A percentile compares a stretch with the other conserved stretches of the same genome.
Evolutionary conservation across 2,113 vertebrate genomes (phyloP).

Genomic region (Saccopteryx bilineata): DNA sequence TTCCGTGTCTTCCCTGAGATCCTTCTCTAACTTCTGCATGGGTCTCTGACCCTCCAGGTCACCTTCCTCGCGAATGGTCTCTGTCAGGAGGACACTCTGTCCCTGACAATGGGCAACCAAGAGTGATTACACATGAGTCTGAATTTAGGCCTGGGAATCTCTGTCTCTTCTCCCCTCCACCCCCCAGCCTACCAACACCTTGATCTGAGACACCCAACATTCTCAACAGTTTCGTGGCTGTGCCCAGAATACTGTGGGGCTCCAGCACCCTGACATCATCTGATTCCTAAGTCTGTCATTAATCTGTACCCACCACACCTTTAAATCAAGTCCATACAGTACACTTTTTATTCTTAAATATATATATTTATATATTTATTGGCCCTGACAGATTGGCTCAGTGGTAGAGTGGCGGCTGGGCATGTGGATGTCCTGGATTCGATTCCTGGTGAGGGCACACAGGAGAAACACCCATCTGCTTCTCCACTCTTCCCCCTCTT

Average conservation of each 20-base stretch:
- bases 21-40: not conserved
- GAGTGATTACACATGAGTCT: accelerated
- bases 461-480: too few species aligned
- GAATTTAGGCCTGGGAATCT: accelerated
- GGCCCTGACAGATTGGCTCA: too few species aligned
- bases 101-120: not conserved
- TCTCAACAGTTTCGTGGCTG: too few species aligned
- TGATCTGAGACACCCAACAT: not conserved
- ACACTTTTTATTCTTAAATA: not conserved
- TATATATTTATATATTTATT: too few species aligned
- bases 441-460: too few species aligned
- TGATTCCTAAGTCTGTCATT: too few species aligned
- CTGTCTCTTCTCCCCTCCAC: not conserved
- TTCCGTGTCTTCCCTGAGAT: not conserved
- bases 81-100: not conserved
- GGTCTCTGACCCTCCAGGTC: not conserved
- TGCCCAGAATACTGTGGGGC: too few species aligned
- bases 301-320: accelerated
- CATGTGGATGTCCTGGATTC: too few species aligned
- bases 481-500: too few species aligned
- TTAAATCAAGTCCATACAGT: not conserved
- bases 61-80: not conserved
- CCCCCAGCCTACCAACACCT: too few species aligned
- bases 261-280: not conserved
- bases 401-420: too few species aligned